phyloP scores from a whole-genome alignment of 2,113 vertebrate genomes.

The Myxocyprinus asiaticus region DNA sequence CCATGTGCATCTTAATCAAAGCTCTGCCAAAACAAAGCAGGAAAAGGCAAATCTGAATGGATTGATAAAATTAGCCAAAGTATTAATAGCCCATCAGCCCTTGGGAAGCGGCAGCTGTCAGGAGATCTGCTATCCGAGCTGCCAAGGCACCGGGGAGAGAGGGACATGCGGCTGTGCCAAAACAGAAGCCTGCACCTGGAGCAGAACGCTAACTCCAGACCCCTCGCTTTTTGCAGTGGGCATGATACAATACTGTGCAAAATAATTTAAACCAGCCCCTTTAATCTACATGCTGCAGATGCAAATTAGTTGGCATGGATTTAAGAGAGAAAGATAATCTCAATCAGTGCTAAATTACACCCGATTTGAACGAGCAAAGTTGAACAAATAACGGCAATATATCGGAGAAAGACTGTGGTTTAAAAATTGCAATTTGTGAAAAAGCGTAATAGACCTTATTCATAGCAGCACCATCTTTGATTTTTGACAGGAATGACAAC shows the following conservation, averaged over 20 bases:
- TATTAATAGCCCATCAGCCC: slow-evolving; percentile 78
- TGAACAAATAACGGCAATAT: slow-evolving; percentile 43
- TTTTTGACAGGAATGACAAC: too few relatives aligned
- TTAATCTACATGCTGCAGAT: slow-evolving; percentile 51
- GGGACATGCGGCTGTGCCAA: slow-evolving; percentile 64
- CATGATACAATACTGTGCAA: slow-evolving; percentile 23
- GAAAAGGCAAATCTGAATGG: slow-evolving; percentile 74
- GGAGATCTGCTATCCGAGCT: slow-evolving; percentile 59
- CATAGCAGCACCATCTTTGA: too few relatives aligned
- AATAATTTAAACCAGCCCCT: slow-evolving; percentile 44
- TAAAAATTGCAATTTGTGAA: background rate
- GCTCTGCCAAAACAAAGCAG: slow-evolving; percentile 63
- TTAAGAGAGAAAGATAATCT: slow-evolving; percentile 36
- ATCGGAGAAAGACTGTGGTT: background rate
- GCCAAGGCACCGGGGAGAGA: slow-evolving; percentile 60
- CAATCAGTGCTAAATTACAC: slow-evolving; percentile 39
- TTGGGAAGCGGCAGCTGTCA: slow-evolving; percentile 77
- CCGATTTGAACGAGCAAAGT: slow-evolving; percentile 40
- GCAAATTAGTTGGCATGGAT: slow-evolving; percentile 50
- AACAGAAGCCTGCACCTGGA: slow-evolving; percentile 57
- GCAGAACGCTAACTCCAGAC: slow-evolving; percentile 30
- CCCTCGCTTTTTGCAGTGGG: slow-evolving; percentile 28
- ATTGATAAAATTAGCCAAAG: slow-evolving; percentile 76
- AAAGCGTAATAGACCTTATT: background rate
- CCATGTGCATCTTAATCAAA: slow-evolving; percentile 77